Evolutionary conservation across 2,797 vertebrate genomes (phyloP).

Genomic region (Microhierax caerulescens): DNA sequence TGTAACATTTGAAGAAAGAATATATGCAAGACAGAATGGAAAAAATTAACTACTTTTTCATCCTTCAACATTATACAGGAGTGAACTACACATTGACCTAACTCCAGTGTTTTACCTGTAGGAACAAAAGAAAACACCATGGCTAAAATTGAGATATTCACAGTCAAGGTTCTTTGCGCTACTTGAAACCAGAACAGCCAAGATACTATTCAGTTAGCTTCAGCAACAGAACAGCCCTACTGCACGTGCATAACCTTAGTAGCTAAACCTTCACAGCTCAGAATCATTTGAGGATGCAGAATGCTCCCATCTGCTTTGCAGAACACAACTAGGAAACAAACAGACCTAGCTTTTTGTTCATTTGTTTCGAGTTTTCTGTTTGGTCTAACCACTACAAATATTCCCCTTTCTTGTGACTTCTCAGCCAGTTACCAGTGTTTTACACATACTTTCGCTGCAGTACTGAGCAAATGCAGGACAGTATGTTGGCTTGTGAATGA

Average conservation of each 20-base stretch:
- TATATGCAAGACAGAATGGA: constrained; percentile 28
- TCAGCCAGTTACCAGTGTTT: constrained; percentile 60
- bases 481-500: constrained; percentile 25
- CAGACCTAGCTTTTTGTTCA: background rate
- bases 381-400: constrained; percentile 12
- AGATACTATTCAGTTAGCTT: background rate
- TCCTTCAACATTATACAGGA: constrained; percentile 30
- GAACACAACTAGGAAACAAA: constrained; percentile 4
- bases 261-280: constrained; percentile 27
- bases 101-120: constrained; percentile 77
- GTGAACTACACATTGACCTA: constrained; percentile 41
- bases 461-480: constrained; percentile 44
- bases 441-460: constrained; percentile 37
- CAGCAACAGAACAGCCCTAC: background rate
- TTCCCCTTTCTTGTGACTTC: constrained; percentile 53
- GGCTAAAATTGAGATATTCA: constrained; percentile 70
- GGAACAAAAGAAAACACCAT: constrained; percentile 51
- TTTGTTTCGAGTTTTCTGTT: constrained; percentile 22
- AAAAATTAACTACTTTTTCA: constrained; percentile 26
- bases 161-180: constrained; percentile 67
- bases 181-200: constrained; percentile 31
- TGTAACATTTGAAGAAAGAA: constrained; percentile 27
- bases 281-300: background rate
- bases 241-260: background rate
- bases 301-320: background rate